These are phyloP conservation scores for Hemiprocne comata DNA, from an alignment of 2,113 vertebrate genomes.

Conservation along the genomic window DNA sequence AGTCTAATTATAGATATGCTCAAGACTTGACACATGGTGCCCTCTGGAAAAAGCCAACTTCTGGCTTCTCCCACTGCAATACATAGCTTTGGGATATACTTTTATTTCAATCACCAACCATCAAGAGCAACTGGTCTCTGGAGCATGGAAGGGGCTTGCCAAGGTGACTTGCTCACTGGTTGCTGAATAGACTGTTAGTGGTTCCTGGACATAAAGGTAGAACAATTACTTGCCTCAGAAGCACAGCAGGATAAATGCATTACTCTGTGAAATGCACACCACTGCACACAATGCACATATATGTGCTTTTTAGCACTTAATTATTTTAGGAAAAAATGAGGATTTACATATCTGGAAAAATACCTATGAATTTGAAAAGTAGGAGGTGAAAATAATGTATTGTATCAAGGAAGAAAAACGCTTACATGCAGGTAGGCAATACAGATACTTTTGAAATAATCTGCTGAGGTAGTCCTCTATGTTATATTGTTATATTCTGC, in stretches of 20 bases:
- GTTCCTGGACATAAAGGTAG: not conserved
- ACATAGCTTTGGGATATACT: not conserved
- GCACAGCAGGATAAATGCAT: not conserved
- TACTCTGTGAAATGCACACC: not conserved
- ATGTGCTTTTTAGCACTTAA: not conserved
- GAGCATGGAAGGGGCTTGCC: not conserved
- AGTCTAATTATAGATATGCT: not conserved
- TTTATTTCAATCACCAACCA: not conserved
- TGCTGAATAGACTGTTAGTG: not conserved
- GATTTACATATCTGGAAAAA: not conserved
- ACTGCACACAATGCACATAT: not conserved
- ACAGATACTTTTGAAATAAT: not conserved
- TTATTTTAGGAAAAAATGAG: not conserved
- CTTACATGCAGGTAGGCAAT: not conserved
- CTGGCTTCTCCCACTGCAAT: not conserved
- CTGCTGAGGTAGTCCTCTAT: not conserved
- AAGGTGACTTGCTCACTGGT: not conserved
- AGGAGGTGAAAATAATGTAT: not conserved
- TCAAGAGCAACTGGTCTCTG: not conserved
- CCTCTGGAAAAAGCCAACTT: not conserved
- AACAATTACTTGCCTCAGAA: not conserved
- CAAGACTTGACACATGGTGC: not conserved
- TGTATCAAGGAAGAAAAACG: not conserved
- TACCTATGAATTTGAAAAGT: not conserved
- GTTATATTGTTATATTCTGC: not conserved